Base-by-base conservation (phyloP, 2,888 invertebrate genomes). In the Adelognathus sp. region DNA sequence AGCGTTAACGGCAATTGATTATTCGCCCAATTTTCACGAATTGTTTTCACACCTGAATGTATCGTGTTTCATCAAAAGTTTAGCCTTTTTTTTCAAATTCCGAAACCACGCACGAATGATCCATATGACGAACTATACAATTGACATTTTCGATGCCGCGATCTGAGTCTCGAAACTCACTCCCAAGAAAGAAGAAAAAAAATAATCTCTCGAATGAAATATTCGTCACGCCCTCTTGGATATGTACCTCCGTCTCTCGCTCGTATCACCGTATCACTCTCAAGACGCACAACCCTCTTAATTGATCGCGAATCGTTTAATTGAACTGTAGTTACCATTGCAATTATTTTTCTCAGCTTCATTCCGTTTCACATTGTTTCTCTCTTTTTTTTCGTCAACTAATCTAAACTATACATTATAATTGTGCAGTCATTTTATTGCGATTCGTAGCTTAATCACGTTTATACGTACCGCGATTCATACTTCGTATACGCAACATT, bases 401-500 rank as follows among this genome's bases (percentile, higher is more conserved):
- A 85, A 76, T 73, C 82, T 84, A 82, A n/a, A 75, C 83, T 88
- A 86, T 88, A 82, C 83, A 87, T 81, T 88, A 84, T 72, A 89
- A 85, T 88, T 89, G 89, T 89, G 89, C 89, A 89, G 86, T 89
- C 86, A 71, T 84, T 75, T 52, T 75, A 76, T 82, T 70, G 72
- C 67, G 67, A 80, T 74, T 64, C 56, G 52, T 58, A 33, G 18
- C n/a, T 73, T 58, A 63, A 72, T 78, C 46, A 73, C 58, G 58
- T 63, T 67, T 72, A 64, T 36, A 69, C 44, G 29, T 66, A 52
- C 50, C 27, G 14, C 33, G 39, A 50, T 50, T 50, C 50, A 21
- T 50, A 11, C 67, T 33, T 33, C 36, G 72, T n/a, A 31, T 60
- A 56, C 46, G 52, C 16, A 70, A 52, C 44, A n/a, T 7, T 16